Conservation (phyloP, 2,113 vertebrate species). For the Barbus barbus region DNA sequence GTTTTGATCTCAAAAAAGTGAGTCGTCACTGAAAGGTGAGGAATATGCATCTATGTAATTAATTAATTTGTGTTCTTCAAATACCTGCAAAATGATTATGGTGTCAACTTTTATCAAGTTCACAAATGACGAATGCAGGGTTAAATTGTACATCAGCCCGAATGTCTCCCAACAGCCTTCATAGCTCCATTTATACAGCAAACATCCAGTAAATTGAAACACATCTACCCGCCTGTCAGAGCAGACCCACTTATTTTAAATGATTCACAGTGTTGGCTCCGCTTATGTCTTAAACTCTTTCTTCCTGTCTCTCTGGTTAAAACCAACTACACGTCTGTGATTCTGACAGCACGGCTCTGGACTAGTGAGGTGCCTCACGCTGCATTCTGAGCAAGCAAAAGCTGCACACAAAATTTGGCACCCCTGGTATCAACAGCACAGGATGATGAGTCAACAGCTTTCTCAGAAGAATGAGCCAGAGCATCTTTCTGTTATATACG, state of each 20-base stretch:
- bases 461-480: conserved; percentile 36
- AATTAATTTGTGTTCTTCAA: not conserved
- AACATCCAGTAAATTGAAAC: conserved; percentile 42
- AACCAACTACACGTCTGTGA: not conserved
- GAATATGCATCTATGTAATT: not conserved
- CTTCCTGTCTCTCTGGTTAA: conserved; percentile 29
- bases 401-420: not conserved
- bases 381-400: conserved; percentile 25
- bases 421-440: conserved; percentile 6
- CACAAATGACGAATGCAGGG: not conserved
- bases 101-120: not conserved
- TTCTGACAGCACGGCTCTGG: conserved; percentile 10
- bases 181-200: conserved; percentile 32
- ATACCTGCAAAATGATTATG: not conserved
- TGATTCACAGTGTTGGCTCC: conserved; percentile 49
- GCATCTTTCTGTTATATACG: conserved; percentile 33
- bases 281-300: conserved; percentile 9
- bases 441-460: conserved; percentile 46
- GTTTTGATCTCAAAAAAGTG: too few species aligned
- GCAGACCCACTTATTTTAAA: conserved; percentile 44
- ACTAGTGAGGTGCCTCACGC: not conserved
- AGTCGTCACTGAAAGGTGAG: too few species aligned
- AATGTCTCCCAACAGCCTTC: not conserved
- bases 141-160: not conserved
- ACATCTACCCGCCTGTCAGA: conserved; percentile 39